A percentile compares a stretch with the other conserved stretches of the same genome.
These are phyloP conservation scores for Bimastos eiseni DNA, from an alignment of 2,888 invertebrate genomes.

Conservation along the genomic window DNA sequence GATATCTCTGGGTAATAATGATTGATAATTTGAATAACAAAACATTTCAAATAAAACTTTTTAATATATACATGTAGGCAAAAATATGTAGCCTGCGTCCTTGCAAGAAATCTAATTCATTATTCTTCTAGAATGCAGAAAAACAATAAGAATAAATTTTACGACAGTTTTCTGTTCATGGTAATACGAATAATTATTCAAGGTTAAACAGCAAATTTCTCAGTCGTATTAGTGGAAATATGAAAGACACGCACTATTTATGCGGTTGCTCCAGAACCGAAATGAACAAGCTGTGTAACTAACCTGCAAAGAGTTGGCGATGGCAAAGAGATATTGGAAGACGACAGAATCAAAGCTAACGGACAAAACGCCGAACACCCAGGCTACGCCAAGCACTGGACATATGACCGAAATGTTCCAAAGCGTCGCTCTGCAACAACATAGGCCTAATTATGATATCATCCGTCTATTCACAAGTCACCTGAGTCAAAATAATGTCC, in stretches of 20 bases:
- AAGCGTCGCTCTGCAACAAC: slow-evolving; percentile 35
- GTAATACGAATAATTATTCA: too few species aligned
- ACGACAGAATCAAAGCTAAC: slow-evolving; percentile 36
- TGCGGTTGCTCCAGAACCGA: too few species aligned
- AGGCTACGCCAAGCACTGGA: slow-evolving; percentile 44
- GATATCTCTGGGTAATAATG: not conserved
- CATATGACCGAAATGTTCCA: slow-evolving; percentile 45
- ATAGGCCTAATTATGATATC: not conserved
- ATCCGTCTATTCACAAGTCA: not conserved
- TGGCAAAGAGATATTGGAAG: slow-evolving; percentile 45
- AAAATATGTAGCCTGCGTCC: too few species aligned
- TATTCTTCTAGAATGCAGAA: too few species aligned
- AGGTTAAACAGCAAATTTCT: too few species aligned
- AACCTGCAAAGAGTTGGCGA: slow-evolving; percentile 44
- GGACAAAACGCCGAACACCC: slow-evolving; percentile 44
- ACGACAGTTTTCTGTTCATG: too few species aligned
- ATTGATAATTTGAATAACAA: not conserved
- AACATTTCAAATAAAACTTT: too few species aligned
- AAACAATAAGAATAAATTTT: too few species aligned
- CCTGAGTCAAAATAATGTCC: not conserved
- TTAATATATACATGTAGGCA: too few species aligned
- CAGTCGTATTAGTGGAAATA: too few species aligned
- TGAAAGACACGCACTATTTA: not conserved
- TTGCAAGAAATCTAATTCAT: too few species aligned
- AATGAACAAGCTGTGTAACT: too few species aligned